A percentile compares a stretch with the other conserved stretches of the same genome.
Evolutionary conservation across 2,888 invertebrate genomes (phyloP).

Genomic region (Agonopterix arenella): DNA sequence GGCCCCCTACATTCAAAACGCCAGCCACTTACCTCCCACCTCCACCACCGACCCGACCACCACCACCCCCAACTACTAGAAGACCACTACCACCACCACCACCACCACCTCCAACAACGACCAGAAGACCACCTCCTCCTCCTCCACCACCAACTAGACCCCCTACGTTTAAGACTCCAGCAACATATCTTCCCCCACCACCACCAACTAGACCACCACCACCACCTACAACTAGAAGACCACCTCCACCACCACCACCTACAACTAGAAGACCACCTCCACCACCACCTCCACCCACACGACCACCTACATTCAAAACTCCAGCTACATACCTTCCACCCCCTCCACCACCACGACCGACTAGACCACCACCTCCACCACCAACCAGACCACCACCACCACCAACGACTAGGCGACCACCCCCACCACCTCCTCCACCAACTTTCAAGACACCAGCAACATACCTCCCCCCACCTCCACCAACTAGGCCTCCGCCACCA

Average conservation of each 20-base stretch:
- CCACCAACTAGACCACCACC: slow-evolving; percentile 14
- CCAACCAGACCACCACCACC: slow-evolving; percentile 9
- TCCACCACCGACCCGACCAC: slow-evolving; percentile 8
- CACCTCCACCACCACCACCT: slow-evolving; percentile 5
- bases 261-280: slow-evolving; percentile 17
- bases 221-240: slow-evolving; percentile 14
- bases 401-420: slow-evolving; percentile 9
- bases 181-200: slow-evolving; percentile 12
- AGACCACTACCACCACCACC: slow-evolving; percentile 9
- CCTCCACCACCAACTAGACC: slow-evolving; percentile 15
- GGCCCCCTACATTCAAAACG: slow-evolving; percentile 11
- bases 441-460: slow-evolving; percentile 5
- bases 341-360: slow-evolving; percentile 12
- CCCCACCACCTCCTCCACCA: slow-evolving; percentile 6
- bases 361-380: slow-evolving; percentile 6
- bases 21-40: slow-evolving; percentile 9
- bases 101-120: slow-evolving; percentile 5
- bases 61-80: slow-evolving; percentile 16
- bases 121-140: slow-evolving; percentile 11
- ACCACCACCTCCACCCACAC: slow-evolving; percentile 11
- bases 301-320: slow-evolving; percentile 20
- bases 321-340: slow-evolving; percentile 19
- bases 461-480: slow-evolving; percentile 15
- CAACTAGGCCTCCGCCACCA: slow-evolving; percentile 5
- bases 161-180: slow-evolving; percentile 13